phyloP scores from a whole-genome alignment of 2,113 vertebrate species.

The Mixornis gularis region DNA sequence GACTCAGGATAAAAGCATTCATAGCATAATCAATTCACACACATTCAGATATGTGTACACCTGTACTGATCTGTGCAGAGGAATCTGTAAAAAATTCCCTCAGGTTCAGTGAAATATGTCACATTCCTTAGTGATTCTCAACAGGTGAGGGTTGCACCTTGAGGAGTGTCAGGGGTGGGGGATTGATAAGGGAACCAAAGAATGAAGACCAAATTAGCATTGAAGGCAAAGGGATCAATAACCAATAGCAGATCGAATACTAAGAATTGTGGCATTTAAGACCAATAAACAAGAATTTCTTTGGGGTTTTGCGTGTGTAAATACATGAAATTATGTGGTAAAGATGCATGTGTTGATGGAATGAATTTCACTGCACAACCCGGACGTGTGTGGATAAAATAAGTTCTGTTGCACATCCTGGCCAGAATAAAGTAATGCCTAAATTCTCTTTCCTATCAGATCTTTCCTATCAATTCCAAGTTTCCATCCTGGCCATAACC shows the following conservation, averaged over 20 bases:
- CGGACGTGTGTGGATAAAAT: rapidly evolving
- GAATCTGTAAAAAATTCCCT: not conserved
- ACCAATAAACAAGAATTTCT: not conserved
- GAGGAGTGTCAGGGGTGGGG: no score
- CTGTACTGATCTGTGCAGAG: not conserved
- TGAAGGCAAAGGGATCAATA: not conserved
- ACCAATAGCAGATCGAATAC: not conserved
- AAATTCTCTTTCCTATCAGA: not conserved
- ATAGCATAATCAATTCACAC: not conserved
- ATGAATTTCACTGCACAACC: not conserved
- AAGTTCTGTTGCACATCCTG: not conserved
- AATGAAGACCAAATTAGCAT: not conserved
- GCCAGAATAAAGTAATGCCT: not conserved
- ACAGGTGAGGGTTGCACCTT: no score
- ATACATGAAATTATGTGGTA: not conserved
- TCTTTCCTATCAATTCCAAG: not conserved
- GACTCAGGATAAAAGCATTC: not conserved
- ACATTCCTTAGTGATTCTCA: not conserved
- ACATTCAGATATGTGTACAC: not conserved
- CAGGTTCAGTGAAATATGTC: not conserved
- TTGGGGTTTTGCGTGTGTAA: not conserved
- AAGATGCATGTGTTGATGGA: not conserved
- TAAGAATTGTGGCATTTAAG: not conserved
- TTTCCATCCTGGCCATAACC: not conserved
- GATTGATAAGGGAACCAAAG: not conserved